Conservation (phyloP, 2,113 vertebrate species). For the Tautogolabrus adspersus region DNA sequence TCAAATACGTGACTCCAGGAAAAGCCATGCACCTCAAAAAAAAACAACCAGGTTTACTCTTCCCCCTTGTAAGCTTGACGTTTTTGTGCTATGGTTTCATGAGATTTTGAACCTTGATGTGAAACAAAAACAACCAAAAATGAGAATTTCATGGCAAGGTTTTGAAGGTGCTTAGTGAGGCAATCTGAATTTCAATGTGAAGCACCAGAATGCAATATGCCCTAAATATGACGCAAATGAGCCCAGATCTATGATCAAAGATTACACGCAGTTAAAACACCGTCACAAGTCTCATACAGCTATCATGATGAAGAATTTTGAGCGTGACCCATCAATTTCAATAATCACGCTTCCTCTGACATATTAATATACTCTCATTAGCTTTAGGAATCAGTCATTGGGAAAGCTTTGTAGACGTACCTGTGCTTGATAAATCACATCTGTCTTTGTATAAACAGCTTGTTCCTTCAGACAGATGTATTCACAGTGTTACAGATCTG, state of each 20-base stretch:
- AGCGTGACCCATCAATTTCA: conserved; percentile 56
- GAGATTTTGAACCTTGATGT: conserved; percentile 62
- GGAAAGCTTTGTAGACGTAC: conserved; percentile 22
- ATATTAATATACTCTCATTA: conserved; percentile 62
- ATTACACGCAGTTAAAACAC: conserved; percentile 40
- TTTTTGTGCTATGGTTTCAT: conserved; percentile 48
- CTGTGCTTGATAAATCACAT: conserved; percentile 22
- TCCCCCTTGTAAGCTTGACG: conserved; percentile 14
- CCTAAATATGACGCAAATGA: conserved; percentile 57
- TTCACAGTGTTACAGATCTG: conserved; percentile 27
- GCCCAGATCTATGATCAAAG: conserved; percentile 37
- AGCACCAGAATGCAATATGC: conserved; percentile 21
- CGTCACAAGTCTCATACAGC: neutral
- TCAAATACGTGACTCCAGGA: conserved; percentile 56
- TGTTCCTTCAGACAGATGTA: conserved; percentile 20
- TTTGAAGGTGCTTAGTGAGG: conserved; percentile 34
- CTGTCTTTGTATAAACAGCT: conserved; percentile 41
- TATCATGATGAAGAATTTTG: conserved; percentile 27
- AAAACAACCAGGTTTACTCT: conserved; percentile 42
- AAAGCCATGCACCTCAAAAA: conserved; percentile 39
- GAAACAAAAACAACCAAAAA: conserved; percentile 54
- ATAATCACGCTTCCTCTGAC: conserved; percentile 48
- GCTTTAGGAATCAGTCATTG: conserved; percentile 43
- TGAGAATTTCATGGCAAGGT: conserved; percentile 44
- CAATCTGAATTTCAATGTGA: conserved; percentile 50